A percentile compares a stretch with the other conserved stretches of the same genome.
phyloP scores from a whole-genome alignment of 1,140 invertebrate genomes.

The Protaetia brevitarsis region DNA sequence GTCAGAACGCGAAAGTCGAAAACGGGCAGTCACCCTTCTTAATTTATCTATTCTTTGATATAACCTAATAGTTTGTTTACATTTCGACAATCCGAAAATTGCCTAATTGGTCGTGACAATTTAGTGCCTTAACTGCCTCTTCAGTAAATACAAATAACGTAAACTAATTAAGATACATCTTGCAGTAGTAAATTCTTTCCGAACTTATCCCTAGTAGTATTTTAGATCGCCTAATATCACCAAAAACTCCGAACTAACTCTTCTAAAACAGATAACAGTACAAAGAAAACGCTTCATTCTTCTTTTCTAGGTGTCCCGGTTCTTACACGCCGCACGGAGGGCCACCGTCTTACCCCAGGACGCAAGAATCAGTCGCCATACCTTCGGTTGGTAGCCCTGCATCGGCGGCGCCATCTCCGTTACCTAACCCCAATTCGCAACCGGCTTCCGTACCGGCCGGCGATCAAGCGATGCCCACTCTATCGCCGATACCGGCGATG shows the following conservation, averaged over 20 bases:
- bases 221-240: background rate
- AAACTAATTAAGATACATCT: too few relatives aligned
- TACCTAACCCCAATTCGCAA: constrained; percentile 72
- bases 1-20: too few relatives aligned
- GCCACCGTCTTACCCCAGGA: constrained; percentile 63
- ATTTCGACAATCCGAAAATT: too few relatives aligned
- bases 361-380: constrained; percentile 61
- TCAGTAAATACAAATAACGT: too few relatives aligned
- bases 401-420: constrained; percentile 73
- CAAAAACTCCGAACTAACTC: background rate
- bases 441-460: constrained; percentile 68
- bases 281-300: background rate
- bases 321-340: constrained; percentile 58
- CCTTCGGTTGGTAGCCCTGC: constrained; percentile 70
- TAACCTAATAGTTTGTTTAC: too few relatives aligned
- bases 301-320: constrained; percentile 36
- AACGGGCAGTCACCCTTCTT: too few relatives aligned
- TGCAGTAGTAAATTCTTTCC: too few relatives aligned
- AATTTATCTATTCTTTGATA: too few relatives aligned
- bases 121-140: too few relatives aligned
- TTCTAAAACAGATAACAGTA: background rate
- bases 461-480: constrained; percentile 73
- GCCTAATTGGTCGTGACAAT: too few relatives aligned
- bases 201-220: too few relatives aligned
- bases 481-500: constrained; percentile 49